phyloP scores from a whole-genome alignment of 2,888 invertebrate species.

The Sinohyriopsis cumingii region DNA sequence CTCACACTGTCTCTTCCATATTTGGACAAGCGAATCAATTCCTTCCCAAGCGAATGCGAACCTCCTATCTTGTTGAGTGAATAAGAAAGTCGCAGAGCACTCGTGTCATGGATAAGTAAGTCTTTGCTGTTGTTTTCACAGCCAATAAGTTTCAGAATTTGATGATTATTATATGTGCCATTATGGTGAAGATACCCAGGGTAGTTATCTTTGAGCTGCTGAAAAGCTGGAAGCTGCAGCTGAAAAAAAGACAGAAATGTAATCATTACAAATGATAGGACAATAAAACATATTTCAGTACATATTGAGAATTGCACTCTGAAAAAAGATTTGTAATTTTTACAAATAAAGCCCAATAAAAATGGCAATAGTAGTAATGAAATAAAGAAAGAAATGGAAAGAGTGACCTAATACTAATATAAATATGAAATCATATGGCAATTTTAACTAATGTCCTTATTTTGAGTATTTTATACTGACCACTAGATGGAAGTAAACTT shows the following conservation, averaged over 20 bases:
- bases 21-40: constrained; percentile 59
- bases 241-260: constrained; percentile 33
- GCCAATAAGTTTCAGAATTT: constrained; percentile 54
- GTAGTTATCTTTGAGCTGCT: constrained; percentile 56
- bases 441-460: no score
- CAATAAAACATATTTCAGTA: no score
- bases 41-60: constrained; percentile 61
- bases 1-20: constrained; percentile 64
- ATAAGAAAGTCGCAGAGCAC: constrained; percentile 65
- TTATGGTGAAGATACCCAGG: constrained; percentile 66
- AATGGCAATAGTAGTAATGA: no score
- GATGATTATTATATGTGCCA: constrained; percentile 58
- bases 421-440: no score
- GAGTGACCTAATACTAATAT: no score
- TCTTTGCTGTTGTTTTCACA: constrained; percentile 30
- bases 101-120: constrained; percentile 63
- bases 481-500: no score
- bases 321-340: no score
- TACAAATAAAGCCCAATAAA: no score
- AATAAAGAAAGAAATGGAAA: no score
- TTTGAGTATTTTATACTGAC: no score
- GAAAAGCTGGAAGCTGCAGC: constrained; percentile 63
- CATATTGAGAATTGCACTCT: no score
- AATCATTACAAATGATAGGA: no score
- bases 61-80: constrained; percentile 64